Evolutionary conservation across 2,797 vertebrate species (phyloP), one percentile per base, ranked within the genome.

Genomic region (Dryobates pubescens): DNA sequence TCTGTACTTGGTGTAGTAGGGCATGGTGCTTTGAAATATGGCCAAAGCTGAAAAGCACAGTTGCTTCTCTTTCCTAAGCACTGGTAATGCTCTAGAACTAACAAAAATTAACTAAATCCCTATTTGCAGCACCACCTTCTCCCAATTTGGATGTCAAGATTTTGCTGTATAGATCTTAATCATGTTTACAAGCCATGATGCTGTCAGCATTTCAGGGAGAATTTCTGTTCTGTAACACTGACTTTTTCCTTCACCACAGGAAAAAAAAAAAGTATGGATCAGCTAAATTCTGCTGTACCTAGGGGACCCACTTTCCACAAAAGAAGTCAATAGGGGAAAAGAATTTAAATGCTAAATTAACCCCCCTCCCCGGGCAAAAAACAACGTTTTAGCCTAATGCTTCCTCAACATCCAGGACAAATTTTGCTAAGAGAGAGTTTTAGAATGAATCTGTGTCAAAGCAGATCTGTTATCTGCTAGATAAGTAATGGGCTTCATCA

Each of bases 331-430:
- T 27, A 47, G 77, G 96, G 70, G 76, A 78, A 93, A 82, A 73
- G 17, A 79, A 88, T 80, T 88, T 95, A 65, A 80, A 87, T 68
- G 57, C 41, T 96, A 91, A 95, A 96, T 94, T 81, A 93, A 73
- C 36, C 58, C 64, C 56, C 36, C 36, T 34, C n/a, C n/a, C 70
- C 69, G 57, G 64, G 19, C 38, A 13, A 77, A 89, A 94, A 88
- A 30, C 71, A 86, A 69, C 73, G 62, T 78, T 96, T 95, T 70
- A 79, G 43, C 38, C 53, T 47, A 41, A 34, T 80, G 85, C 53
- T 17, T 77, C 64, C 70, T 78, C 8, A 16, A 61, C 3, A 14
- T 85, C 88, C 79, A 73, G 70, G 65, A 67, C 57, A 92, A 73
- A 75, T 94, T 92, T 90, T 78, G n/a, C 88, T 72, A 62, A 64